These are phyloP conservation scores for Apeltes quadracus DNA, from an alignment of 2,113 vertebrate genomes.

Conservation along the genomic window DNA sequence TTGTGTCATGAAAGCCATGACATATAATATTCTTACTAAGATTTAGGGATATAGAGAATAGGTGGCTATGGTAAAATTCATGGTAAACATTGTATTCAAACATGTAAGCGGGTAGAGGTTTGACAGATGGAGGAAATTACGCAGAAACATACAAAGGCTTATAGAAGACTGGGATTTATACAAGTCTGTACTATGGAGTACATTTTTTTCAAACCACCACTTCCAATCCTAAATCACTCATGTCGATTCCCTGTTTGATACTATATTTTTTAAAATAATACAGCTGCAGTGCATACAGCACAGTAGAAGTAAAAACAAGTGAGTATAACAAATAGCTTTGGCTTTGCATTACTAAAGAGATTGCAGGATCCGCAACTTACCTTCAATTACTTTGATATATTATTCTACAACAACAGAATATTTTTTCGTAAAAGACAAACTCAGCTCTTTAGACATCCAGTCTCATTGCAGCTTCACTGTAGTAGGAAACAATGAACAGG, in stretches of 20 bases:
- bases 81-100: constrained; percentile 24
- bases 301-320: neutral
- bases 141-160: neutral
- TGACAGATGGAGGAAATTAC: neutral
- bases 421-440: no score
- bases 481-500: neutral
- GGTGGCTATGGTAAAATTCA: constrained; percentile 48
- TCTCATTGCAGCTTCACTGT: neutral
- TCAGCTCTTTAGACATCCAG: neutral
- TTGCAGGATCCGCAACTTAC: no score
- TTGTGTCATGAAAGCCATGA: constrained; percentile 33
- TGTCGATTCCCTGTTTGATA: neutral
- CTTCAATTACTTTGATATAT: neutral
- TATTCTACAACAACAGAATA: neutral
- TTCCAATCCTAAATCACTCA: constrained; percentile 6
- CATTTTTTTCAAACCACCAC: neutral
- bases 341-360: neutral
- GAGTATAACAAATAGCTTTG: neutral
- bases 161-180: constrained; percentile 4
- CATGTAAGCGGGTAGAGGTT: constrained; percentile 24
- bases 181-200: neutral
- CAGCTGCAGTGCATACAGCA: neutral
- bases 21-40: constrained; percentile 39
- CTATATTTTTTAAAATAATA: constrained; percentile 2
- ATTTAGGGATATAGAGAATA: constrained; percentile 10